Conservation (phyloP, 2,797 vertebrate genomes). For the Rachycentron canadum region DNA sequence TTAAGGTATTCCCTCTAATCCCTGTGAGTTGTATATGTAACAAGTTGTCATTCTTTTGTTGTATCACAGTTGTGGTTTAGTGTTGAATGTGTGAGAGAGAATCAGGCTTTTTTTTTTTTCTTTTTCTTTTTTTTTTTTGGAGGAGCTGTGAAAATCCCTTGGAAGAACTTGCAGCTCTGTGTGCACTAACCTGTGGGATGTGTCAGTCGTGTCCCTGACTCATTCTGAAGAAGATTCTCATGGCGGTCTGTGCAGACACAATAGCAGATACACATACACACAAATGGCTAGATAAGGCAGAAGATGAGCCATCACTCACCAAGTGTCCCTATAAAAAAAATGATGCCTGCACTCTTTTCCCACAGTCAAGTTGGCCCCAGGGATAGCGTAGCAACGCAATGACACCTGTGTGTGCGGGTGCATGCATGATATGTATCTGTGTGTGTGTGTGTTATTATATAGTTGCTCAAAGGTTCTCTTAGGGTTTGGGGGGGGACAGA, state of each 20-base stretch:
- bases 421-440: slow-evolving; percentile 55
- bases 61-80: neutral
- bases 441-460: slow-evolving; percentile 18
- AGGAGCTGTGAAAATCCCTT: slow-evolving; percentile 29
- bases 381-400: slow-evolving; percentile 70
- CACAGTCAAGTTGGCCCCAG: slow-evolving; percentile 76
- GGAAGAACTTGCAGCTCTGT: neutral
- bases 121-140: neutral
- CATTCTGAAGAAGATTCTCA: slow-evolving; percentile 43
- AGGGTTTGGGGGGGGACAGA: neutral
- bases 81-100: neutral
- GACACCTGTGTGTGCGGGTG: slow-evolving; percentile 68
- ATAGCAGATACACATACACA: slow-evolving; percentile 39
- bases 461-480: slow-evolving; percentile 33
- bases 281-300: slow-evolving; percentile 54
- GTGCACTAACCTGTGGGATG: slow-evolving; percentile 15
- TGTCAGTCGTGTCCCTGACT: slow-evolving; percentile 41
- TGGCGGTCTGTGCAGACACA: slow-evolving; percentile 57
- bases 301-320: slow-evolving; percentile 72
- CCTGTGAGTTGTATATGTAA: neutral
- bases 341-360: slow-evolving; percentile 68
- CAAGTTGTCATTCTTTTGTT: neutral
- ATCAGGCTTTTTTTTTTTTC: neutral
- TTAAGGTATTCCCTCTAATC: neutral
- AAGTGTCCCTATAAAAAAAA: slow-evolving; percentile 67